phyloP scores from a whole-genome alignment of 2,797 vertebrate genomes.

The Delichon dasypus region DNA sequence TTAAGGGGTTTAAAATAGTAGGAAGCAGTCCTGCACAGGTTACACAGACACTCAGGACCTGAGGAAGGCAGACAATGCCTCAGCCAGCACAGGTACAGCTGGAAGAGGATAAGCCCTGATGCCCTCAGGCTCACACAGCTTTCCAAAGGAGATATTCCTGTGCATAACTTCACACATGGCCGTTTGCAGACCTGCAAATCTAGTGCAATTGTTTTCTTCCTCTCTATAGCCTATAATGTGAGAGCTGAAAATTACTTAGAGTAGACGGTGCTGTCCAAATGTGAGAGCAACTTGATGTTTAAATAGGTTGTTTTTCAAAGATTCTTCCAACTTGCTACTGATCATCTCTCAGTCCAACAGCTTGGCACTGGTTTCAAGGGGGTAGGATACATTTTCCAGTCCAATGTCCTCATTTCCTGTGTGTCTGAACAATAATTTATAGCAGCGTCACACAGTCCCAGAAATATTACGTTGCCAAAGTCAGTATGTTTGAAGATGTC shows the following conservation, averaged over 20 bases:
- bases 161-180: not conserved
- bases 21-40: not conserved
- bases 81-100: not conserved
- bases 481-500: not conserved
- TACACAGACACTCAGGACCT: not conserved
- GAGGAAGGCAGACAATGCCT: not conserved
- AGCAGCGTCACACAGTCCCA: not conserved
- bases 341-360: not conserved
- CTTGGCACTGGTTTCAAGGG: not conserved
- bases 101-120: not conserved
- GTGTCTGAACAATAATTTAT: not conserved
- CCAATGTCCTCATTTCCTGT: not conserved
- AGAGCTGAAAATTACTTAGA: not conserved
- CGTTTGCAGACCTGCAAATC: not conserved
- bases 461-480: not conserved
- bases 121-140: not conserved
- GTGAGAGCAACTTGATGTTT: not conserved
- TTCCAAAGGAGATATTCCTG: not conserved
- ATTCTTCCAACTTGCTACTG: not conserved
- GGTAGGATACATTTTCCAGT: not conserved
- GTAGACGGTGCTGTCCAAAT: not conserved
- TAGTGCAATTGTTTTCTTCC: not conserved
- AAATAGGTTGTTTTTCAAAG: not conserved
- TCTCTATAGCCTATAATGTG: not conserved
- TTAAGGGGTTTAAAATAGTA: not conserved